Evolutionary conservation across 1,140 invertebrate genomes (phyloP).

Genomic region (Drosophila pallidifrons): DNA sequence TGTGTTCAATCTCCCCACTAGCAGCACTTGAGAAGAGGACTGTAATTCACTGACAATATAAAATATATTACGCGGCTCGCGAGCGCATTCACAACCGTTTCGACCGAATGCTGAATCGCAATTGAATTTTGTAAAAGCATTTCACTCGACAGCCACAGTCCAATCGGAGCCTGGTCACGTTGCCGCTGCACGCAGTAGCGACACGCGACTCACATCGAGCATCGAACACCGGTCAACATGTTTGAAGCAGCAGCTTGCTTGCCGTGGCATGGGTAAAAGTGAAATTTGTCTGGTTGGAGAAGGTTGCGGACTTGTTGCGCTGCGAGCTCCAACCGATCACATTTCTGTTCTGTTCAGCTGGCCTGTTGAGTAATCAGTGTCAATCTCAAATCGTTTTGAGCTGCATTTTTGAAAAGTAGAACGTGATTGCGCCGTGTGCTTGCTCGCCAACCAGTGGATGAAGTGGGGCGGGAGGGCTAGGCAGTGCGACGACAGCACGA

Average conservation of each 20-base stretch:
- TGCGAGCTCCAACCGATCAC: conserved; percentile 66
- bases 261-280: conserved; percentile 59
- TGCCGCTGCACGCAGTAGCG: conserved; percentile 66
- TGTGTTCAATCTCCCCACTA: conserved; percentile 8
- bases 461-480: neutral
- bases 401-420: conserved; percentile 78
- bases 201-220: conserved; percentile 66
- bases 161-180: conserved; percentile 65
- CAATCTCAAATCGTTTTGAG: conserved; percentile 69
- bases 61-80: conserved; percentile 23
- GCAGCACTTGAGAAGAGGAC: conserved; percentile 6
- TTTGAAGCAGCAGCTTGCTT: conserved; percentile 26
- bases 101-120: conserved; percentile 75
- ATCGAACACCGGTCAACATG: conserved; percentile 48
- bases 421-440: conserved; percentile 63
- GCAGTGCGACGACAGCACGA: neutral
- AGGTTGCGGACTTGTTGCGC: conserved; percentile 16
- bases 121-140: conserved; percentile 81
- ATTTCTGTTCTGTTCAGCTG: conserved; percentile 43
- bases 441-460: neutral
- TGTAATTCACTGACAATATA: conserved; percentile 25
- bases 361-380: conserved; percentile 72
- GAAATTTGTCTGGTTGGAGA: conserved; percentile 59
- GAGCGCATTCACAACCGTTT: conserved; percentile 72
- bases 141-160: conserved; percentile 63